Base-by-base conservation (phyloP, 2,888 invertebrate genomes). In the Caenorhabditis angaria region DNA sequence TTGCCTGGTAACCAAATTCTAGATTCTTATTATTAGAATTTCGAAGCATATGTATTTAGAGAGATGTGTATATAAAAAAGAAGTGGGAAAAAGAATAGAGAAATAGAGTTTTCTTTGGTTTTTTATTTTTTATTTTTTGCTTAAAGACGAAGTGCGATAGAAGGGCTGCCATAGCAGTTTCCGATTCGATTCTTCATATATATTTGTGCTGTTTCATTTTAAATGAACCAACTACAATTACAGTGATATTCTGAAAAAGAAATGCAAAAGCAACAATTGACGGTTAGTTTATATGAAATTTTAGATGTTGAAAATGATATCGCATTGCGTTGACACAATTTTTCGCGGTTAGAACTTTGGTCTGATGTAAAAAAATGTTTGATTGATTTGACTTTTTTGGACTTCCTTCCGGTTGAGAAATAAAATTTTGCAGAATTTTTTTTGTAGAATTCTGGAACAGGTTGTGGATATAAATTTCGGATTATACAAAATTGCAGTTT, bases 261-360 rank as follows among this genome's bases (percentile, higher is more conserved):
- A 35, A 70, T 70, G 70, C 70, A 70, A 70, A 70, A 65, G 29
- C 65, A 70, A 51, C 70, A 70, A 54, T 65, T 70, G 14, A 70
- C 70, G 70, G 70, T 70, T 51, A 12, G 70, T 70, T 20, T 28
- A n/a, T 18, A 32, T 41, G 10, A 20, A 27, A 48, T 61, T 25
- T 6, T 20, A 3, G 3, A 18, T 18, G 10, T 41, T 12, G 3
- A 18, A 3, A 3, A 12, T 18, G 14, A 14, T 41, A 18, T 41
- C 18, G 41, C 18, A 41, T 12, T 12, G 6, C 18, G 14, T 41
- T 41, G 41, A 41, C 18, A 41, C 41, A 41, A 41, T 41, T 18
- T 41, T 41, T 41, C 41, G 18, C n/a, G n/a, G n/a, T n/a, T 32
- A 32, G 32, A 32, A 32, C 32, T 8, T 32, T 32, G 5, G 32